Percentiles rank a stretch among this genome's conserved stretches.
Conservation (phyloP, 2,888 invertebrate species). For the Chorisops tibialis region DNA sequence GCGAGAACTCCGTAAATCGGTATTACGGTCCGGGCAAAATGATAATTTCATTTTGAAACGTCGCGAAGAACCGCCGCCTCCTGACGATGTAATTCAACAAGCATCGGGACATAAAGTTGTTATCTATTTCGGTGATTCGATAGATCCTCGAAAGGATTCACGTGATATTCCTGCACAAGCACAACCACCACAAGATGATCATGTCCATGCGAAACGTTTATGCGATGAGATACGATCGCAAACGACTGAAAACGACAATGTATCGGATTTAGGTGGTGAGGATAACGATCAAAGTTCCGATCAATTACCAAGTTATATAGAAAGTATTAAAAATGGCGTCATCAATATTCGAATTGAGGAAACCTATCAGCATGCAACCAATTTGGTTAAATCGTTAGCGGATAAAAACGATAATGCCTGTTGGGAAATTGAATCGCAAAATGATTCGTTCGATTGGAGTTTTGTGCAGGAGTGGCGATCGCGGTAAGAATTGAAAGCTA, state of each 20-base stretch:
- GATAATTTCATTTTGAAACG: conserved; percentile 56
- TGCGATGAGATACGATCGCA: conserved; percentile 35
- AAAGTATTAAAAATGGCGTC: conserved; percentile 55
- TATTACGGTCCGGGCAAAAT: conserved; percentile 48
- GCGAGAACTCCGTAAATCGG: conserved; percentile 34
- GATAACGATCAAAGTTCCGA: neutral
- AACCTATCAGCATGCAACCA: conserved; percentile 59
- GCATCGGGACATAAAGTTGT: conserved; percentile 60
- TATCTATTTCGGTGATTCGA: conserved; percentile 69
- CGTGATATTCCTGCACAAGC: neutral
- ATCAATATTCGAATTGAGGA: conserved; percentile 62
- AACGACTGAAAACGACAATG: neutral
- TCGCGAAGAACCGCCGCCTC: conserved; percentile 42
- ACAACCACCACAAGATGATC: neutral
- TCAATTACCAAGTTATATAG: conserved; percentile 50
- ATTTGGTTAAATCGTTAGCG: conserved; percentile 57
- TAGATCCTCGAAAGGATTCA: conserved; percentile 41
- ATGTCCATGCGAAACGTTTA: conserved; percentile 36
- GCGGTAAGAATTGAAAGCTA: conserved; percentile 59
- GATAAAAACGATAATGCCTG: conserved; percentile 44
- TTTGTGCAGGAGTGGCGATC: conserved; percentile 72
- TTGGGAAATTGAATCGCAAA: conserved; percentile 51
- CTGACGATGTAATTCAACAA: conserved; percentile 31
- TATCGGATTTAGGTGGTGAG: conserved; percentile 15
- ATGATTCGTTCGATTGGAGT: conserved; percentile 66